These are phyloP conservation scores for Gallinago paraguaiae DNA, from an alignment of 2,113 vertebrate species.

Conservation along the genomic window DNA sequence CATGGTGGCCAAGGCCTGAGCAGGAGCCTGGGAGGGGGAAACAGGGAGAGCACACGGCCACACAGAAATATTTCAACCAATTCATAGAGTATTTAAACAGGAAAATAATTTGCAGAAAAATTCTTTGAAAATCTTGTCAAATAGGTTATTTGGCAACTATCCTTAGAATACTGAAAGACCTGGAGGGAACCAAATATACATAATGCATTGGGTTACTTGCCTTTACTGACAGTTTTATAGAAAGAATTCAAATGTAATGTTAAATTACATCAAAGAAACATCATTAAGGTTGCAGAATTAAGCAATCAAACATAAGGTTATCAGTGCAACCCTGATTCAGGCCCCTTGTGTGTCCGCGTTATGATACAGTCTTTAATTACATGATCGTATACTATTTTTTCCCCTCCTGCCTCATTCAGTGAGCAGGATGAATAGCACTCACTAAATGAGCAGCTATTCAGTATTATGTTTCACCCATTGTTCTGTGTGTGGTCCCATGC, in stretches of 20 bases:
- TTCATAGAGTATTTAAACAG: background rate
- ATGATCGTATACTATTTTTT: background rate
- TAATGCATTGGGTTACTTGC: background rate
- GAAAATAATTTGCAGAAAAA: background rate
- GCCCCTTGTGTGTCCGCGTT: background rate
- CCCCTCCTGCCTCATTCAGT: background rate
- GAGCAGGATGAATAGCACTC: background rate
- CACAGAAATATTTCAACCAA: background rate
- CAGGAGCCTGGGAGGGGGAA: too few relatives aligned
- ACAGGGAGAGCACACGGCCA: too few relatives aligned
- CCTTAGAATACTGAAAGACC: background rate
- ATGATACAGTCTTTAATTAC: slow-evolving; percentile 44
- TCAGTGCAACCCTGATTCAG: background rate
- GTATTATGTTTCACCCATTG: slow-evolving; percentile 24
- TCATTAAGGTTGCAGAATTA: slow-evolving; percentile 26
- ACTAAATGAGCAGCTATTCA: slow-evolving; percentile 23
- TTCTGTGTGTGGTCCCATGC: slow-evolving; percentile 24
- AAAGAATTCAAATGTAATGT: background rate
- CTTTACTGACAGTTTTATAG: background rate
- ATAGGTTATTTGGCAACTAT: slow-evolving; percentile 13
- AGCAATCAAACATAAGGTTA: background rate
- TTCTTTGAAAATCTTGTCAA: slow-evolving; percentile 3
- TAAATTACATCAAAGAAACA: slow-evolving; percentile 16
- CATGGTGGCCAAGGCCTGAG: too few relatives aligned
- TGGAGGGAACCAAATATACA: background rate